Conservation (phyloP, 2,888 invertebrate species). For the Hirudinaria manillensis region DNA sequence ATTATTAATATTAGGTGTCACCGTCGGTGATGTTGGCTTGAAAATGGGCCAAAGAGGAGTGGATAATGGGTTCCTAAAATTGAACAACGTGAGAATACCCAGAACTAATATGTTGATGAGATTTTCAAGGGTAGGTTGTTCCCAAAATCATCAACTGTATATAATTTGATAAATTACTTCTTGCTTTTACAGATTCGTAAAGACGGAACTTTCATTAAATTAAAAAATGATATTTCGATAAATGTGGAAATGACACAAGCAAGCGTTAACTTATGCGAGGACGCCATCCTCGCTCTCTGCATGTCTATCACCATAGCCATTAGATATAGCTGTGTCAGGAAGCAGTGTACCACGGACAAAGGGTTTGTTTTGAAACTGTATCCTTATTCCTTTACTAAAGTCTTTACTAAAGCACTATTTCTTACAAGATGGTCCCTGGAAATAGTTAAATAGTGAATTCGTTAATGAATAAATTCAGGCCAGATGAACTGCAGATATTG, state of each 20-base stretch:
- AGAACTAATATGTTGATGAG: constrained; percentile 86
- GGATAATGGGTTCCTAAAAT: constrained; percentile 87
- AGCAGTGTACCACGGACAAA: constrained; percentile 66
- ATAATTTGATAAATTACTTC: neutral
- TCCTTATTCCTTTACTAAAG: neutral
- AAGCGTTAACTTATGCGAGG: constrained; percentile 61
- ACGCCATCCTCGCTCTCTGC: constrained; percentile 33
- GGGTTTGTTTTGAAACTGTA: constrained; percentile 34
- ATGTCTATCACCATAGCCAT: constrained; percentile 64
- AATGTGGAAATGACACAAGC: constrained; percentile 11
- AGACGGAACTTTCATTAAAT: constrained; percentile 47
- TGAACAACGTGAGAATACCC: constrained; percentile 80
- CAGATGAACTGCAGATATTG: constrained; percentile 81
- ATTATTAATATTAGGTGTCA: constrained; percentile 60
- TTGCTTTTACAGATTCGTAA: constrained; percentile 41
- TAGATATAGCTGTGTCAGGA: constrained; percentile 80
- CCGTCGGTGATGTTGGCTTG: constrained; percentile 88
- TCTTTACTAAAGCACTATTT: too few species aligned
- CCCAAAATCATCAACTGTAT: neutral
- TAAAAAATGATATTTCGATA: constrained; percentile 40
- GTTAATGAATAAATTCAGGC: constrained; percentile 49
- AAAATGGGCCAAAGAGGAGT: constrained; percentile 84
- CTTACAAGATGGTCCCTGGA: too few species aligned
- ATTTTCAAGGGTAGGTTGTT: constrained; percentile 61
- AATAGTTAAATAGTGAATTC: too few species aligned